Evolutionary conservation across 1,140 invertebrate genomes (phyloP).

Genomic region (Zaprionus ghesquierei): DNA sequence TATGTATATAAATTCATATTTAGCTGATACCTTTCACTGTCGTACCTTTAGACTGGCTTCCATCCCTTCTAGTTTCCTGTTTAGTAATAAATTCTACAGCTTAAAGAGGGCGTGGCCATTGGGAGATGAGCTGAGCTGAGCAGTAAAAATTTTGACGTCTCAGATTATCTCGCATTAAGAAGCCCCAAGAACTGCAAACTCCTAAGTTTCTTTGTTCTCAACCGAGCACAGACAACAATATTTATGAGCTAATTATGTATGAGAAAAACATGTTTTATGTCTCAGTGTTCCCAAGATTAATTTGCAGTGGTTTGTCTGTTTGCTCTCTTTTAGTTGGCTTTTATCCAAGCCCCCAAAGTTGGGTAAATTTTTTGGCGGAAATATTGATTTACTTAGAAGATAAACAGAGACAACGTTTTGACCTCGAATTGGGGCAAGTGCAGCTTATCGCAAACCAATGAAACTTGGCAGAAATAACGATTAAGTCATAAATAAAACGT

Average conservation of each 20-base stretch:
- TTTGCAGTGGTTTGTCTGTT: conserved; percentile 22
- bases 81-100: not conserved
- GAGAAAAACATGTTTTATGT: conserved; percentile 68
- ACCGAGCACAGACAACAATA: conserved; percentile 31
- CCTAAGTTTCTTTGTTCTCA: conserved; percentile 40
- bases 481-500: not conserved
- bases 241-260: conserved; percentile 72
- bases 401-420: not conserved
- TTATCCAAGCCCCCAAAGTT: conserved; percentile 21
- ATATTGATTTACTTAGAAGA: conserved; percentile 55
- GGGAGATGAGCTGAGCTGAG: conserved; percentile 50
- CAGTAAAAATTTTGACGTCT: conserved; percentile 26
- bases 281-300: conserved; percentile 30
- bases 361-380: conserved; percentile 5
- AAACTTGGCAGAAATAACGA: not conserved
- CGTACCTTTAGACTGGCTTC: not conserved
- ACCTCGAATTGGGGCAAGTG: not conserved
- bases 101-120: conserved; percentile 20
- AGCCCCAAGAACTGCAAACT: conserved; percentile 31
- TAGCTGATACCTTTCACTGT: not conserved
- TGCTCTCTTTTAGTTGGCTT: conserved; percentile 48
- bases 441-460: too few relatives aligned
- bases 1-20: not conserved
- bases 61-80: conserved; percentile 6
- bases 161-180: conserved; percentile 59